phyloP scores from a whole-genome alignment of 2,888 invertebrate species.

The Dioctria linearis region DNA sequence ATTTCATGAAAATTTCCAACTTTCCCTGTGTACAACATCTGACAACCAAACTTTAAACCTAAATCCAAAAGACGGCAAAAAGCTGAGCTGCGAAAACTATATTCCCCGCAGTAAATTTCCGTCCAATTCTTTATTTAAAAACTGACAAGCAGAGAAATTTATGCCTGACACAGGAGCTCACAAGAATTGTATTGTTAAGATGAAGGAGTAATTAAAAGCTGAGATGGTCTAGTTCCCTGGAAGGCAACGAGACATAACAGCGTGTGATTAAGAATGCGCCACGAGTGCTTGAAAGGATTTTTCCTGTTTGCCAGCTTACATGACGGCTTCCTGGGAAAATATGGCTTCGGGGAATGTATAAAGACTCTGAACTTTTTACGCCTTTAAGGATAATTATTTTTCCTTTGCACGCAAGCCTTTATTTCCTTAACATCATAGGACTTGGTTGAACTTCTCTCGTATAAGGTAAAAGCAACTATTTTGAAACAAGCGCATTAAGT shows the following conservation, averaged over 20 bases:
- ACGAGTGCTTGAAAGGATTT: slow-evolving; percentile 10
- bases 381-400: slow-evolving; percentile 21
- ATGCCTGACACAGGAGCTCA: slow-evolving; percentile 1
- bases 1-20: no score
- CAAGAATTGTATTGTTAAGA: slow-evolving; percentile 9
- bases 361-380: slow-evolving; percentile 25
- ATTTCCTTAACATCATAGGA: neutral
- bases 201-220: slow-evolving; percentile 30
- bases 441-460: neutral
- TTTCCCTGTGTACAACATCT: no score
- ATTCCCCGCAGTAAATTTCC: neutral
- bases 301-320: slow-evolving; percentile 4
- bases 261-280: slow-evolving; percentile 28
- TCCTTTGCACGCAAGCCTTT: slow-evolving; percentile 26
- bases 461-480: neutral
- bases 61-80: no score
- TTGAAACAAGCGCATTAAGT: neutral
- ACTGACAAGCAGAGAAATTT: slow-evolving; percentile 21
- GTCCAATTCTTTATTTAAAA: slow-evolving; percentile 17
- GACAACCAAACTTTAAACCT: no score
- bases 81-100: no score
- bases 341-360: slow-evolving; percentile 1
- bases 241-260: slow-evolving; percentile 1
- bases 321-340: slow-evolving; percentile 23
- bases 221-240: slow-evolving; percentile 9